These are phyloP conservation scores for Scomber scombrus DNA, from an alignment of 2,113 vertebrate species.

Conservation along the genomic window DNA sequence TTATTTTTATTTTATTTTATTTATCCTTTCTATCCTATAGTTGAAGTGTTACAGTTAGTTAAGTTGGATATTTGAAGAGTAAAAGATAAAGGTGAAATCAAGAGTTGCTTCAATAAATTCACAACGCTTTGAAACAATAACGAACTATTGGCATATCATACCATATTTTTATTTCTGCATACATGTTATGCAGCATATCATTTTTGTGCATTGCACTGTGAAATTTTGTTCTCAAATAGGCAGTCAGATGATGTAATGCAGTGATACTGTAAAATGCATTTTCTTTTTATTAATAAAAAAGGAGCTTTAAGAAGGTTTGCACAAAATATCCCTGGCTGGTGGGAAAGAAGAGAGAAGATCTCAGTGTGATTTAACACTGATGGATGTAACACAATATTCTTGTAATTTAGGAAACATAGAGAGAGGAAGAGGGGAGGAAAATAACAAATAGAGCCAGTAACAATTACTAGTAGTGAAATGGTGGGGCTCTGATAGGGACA, in stretches of 20 bases:
- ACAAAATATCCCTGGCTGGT: not conserved
- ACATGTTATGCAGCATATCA: no score
- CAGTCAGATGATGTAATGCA: not conserved
- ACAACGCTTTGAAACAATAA: not conserved
- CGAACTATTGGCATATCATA: not conserved
- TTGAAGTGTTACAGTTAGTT: slow-evolving; percentile 6
- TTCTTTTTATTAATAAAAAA: not conserved
- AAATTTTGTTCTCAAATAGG: not conserved
- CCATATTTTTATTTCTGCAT: not conserved
- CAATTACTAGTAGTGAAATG: slow-evolving; percentile 30
- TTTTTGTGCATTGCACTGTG: not conserved
- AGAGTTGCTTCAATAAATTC: not conserved
- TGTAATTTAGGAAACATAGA: slow-evolving; percentile 34
- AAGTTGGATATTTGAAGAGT: not conserved
- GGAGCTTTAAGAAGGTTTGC: not conserved
- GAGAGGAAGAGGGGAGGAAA: not conserved
- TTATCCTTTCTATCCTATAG: not conserved
- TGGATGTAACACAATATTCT: slow-evolving; percentile 34
- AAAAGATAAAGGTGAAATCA: not conserved
- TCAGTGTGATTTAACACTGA: slow-evolving; percentile 32
- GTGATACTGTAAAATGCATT: not conserved
- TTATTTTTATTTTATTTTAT: no score
- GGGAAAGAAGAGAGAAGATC: not conserved
- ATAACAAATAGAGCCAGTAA: slow-evolving; percentile 13
- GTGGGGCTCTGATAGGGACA: slow-evolving; percentile 45